Base-by-base conservation (phyloP, 2,888 invertebrate genomes). In the Cephus pygmeus region DNA sequence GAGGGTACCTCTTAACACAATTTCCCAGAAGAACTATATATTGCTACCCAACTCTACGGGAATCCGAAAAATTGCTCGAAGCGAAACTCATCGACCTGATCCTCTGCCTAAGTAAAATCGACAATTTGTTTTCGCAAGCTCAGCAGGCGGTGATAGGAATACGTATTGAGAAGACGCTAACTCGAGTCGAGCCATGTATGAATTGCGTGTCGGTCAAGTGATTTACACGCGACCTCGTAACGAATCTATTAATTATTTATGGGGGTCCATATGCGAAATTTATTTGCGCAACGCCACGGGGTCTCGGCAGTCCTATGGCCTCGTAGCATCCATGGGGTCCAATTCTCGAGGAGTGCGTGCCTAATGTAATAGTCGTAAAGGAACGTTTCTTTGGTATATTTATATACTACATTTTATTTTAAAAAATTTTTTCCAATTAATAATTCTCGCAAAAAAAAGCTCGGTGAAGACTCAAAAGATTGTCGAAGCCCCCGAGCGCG, bases 161-260 rank as follows among this genome's bases (percentile, higher is more conserved):
- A 73, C 73, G 73, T 77, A 68, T 69, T 75, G 77, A 76, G 75
- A 77, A 75, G 77, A 75, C 56, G 81, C 81, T 78, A 79, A 81
- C 80, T 81, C 79, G 81, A 56, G 9, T 56, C 56, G 56, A 56
- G 23, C 56, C 56, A 82, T 79, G 83, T 83, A 83, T 81, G 85
- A 85, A 86, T 85, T 83, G 85, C 86, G 83, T 85, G 88, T 86
- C 87, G 81, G 85, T 83, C 56, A 79, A 81, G 86, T 88, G 88
- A 89, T 89, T 89, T 88, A 89, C 87, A 85, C 84, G 77, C 83
- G 84, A 82, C 85, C 86, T 87, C 87, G 87, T 87, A 89, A 88
- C 87, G 88, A 89, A 87, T 89, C 89, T 88, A 89, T 89, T 89
- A 88, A 89, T 89, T 89, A 89, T 89, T 89, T 88, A 89, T 89